A percentile compares a stretch with the other conserved stretches of the same genome.
Conservation (phyloP, 2,888 invertebrate species). For the Pristionchus entomophagus region DNA sequence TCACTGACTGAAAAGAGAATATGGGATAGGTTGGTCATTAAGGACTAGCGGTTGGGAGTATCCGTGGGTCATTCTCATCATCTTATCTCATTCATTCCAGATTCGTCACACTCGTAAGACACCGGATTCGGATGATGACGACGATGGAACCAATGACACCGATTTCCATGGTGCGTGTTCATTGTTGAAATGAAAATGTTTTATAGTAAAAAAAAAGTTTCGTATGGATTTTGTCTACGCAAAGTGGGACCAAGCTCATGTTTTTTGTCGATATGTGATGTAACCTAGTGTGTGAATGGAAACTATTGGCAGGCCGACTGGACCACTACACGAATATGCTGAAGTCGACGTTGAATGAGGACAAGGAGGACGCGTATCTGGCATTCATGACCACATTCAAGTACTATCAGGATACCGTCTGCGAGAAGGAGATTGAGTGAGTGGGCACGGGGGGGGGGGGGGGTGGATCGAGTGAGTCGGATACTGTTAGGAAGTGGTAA, state of each 20-base stretch:
- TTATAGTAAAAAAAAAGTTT: too few species aligned
- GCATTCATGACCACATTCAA: conserved; percentile 7
- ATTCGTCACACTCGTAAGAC: not conserved
- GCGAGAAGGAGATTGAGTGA: conserved; percentile 10
- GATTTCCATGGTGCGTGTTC: too few species aligned
- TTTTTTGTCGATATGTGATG: not conserved
- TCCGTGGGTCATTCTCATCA: too few species aligned
- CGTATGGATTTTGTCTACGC: too few species aligned
- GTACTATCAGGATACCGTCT: not conserved
- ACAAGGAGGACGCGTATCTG: not conserved
- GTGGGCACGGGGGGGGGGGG: too few species aligned
- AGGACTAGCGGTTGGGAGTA: too few species aligned
- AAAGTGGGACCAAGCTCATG: too few species aligned
- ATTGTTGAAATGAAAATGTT: too few species aligned
- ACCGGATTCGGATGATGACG: not conserved
- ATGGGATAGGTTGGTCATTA: too few species aligned
- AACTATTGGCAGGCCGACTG: not conserved
- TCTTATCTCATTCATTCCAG: not conserved
- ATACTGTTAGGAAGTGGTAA: too few species aligned
- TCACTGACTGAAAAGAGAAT: too few species aligned
- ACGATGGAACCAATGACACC: not conserved
- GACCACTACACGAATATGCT: conserved; percentile 4
- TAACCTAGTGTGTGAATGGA: not conserved
- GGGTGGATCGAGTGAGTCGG: too few species aligned
- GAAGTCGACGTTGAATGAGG: not conserved